Conservation (phyloP, 2,888 invertebrate species). For the Unio pictorum region DNA sequence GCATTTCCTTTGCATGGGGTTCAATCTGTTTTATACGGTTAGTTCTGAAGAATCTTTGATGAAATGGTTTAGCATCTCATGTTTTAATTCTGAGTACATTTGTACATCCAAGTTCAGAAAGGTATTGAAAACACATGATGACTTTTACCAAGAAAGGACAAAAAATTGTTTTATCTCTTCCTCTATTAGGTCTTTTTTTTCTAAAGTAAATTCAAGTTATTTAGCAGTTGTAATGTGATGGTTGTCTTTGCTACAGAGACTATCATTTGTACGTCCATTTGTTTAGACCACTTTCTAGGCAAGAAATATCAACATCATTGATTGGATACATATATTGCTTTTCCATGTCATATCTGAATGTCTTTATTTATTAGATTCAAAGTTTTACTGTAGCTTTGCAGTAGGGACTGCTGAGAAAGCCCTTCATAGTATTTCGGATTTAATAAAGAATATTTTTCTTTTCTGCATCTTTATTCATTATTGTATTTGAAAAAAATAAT, state of each 20-base stretch:
- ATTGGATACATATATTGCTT: not conserved
- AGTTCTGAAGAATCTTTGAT: not conserved
- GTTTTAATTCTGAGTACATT: not conserved
- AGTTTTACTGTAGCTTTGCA: not conserved
- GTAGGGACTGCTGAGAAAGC: no score
- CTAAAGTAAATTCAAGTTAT: slow-evolving; percentile 1
- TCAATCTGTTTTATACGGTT: not conserved
- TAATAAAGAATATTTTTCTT: no score
- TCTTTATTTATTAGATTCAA: slow-evolving; percentile 1
- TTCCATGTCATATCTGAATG: not conserved
- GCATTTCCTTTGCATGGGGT: no score
- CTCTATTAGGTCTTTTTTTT: not conserved
- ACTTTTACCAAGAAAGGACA: no score
- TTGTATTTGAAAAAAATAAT: no score
- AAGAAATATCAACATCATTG: not conserved
- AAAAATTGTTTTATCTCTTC: not conserved
- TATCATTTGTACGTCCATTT: no score
- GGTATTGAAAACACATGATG: not conserved
- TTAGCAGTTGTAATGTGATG: not conserved
- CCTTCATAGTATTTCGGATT: no score
- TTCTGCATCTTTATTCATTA: no score
- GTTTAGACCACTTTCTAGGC: no score
- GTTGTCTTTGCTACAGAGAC: not conserved
- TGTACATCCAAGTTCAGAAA: not conserved
- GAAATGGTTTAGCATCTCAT: not conserved